A percentile compares a stretch with the other conserved stretches of the same genome.
These are phyloP conservation scores for Pristionchus entomophagus DNA, from an alignment of 2,888 invertebrate genomes.

Conservation along the genomic window DNA sequence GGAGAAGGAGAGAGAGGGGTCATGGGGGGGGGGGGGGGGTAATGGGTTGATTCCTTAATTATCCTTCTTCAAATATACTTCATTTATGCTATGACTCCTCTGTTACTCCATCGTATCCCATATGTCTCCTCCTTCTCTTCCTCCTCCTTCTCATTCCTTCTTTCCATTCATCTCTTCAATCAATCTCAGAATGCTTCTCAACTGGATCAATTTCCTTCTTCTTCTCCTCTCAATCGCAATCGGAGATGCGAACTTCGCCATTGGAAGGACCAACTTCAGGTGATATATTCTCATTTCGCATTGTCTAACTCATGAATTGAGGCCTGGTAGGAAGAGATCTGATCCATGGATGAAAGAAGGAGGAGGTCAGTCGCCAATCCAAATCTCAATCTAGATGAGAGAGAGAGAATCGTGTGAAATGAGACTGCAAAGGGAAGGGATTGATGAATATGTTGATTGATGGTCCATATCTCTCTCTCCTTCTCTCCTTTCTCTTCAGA, in stretches of 20 bases:
- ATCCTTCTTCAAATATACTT: not conserved
- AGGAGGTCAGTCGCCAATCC: too few species aligned
- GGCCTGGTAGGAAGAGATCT: not conserved
- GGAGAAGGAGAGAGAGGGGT: not conserved
- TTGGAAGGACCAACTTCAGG: constrained; percentile 36
- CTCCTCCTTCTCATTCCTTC: not conserved
- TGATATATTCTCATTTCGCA: not conserved
- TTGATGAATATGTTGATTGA: too few species aligned
- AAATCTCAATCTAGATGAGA: too few species aligned
- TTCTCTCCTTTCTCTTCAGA: not conserved
- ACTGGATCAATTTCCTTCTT: not conserved
- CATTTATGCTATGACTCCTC: not conserved
- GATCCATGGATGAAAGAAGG: not conserved
- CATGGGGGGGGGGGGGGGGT: not conserved
- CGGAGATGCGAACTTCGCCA: not conserved
- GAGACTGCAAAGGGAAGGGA: too few species aligned
- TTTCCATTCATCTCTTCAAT: too few species aligned
- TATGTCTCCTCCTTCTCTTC: not conserved
- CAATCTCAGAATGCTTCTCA: not conserved
- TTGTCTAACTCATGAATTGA: not conserved
- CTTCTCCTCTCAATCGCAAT: not conserved
- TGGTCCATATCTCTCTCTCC: too few species aligned
- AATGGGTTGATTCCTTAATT: not conserved
- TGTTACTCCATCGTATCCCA: not conserved
- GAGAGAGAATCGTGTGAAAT: too few species aligned